Percentiles rank a stretch among this genome's conserved stretches.
Evolutionary conservation across 2,888 invertebrate species (phyloP).

Genomic region (Drosophila tanythrix): DNA sequence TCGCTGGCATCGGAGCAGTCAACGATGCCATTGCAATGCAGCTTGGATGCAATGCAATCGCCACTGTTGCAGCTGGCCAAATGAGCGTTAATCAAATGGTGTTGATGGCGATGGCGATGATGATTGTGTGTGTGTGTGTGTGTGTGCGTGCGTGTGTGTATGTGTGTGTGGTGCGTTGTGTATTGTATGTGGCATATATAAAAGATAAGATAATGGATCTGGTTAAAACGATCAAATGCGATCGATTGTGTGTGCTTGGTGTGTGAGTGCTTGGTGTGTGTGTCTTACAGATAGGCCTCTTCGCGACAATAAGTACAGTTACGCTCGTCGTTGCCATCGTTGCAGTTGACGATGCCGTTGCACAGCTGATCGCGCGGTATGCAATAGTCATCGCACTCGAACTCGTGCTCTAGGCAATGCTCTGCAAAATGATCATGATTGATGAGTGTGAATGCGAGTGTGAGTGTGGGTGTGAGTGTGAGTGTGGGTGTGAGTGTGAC

Average conservation of each 20-base stretch:
- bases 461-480: slow-evolving; percentile 13
- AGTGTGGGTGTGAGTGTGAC: slow-evolving; percentile 8
- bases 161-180: slow-evolving; percentile 10
- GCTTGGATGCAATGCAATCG: slow-evolving; percentile 87
- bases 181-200: slow-evolving; percentile 23
- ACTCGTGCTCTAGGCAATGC: slow-evolving; percentile 85
- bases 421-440: slow-evolving; percentile 68
- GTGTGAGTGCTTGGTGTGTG: slow-evolving; percentile 13
- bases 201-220: slow-evolving; percentile 23
- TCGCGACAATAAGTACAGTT: slow-evolving; percentile 84
- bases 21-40: slow-evolving; percentile 86
- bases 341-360: slow-evolving; percentile 86
- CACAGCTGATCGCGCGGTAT: slow-evolving; percentile 86
- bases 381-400: slow-evolving; percentile 88
- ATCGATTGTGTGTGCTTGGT: slow-evolving; percentile 8
- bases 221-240: slow-evolving; percentile 17
- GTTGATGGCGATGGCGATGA: slow-evolving; percentile 15
- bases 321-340: slow-evolving; percentile 86
- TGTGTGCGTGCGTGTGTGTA: slow-evolving; percentile 10
- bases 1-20: slow-evolving; percentile 88
- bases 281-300: slow-evolving; percentile 84
- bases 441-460: slow-evolving; percentile 34
- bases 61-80: slow-evolving; percentile 86
- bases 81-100: slow-evolving; percentile 21
- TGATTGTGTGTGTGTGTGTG: slow-evolving; percentile 4